Evolutionary conservation across 2,888 invertebrate genomes (phyloP).

Genomic region (Phrixothrix hirtus): DNA sequence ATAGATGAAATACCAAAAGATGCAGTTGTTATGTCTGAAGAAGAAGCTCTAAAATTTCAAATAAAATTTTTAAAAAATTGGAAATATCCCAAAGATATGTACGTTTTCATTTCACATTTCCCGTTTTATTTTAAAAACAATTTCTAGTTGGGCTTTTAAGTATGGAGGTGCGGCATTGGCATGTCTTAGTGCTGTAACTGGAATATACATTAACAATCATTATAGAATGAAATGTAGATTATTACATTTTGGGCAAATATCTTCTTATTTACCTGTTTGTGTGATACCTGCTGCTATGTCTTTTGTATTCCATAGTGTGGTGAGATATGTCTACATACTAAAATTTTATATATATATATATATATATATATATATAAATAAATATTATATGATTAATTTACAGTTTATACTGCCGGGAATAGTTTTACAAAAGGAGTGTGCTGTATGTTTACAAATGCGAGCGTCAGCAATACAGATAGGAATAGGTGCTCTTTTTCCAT

Average conservation of each 20-base stretch:
- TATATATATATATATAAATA: too few species aligned
- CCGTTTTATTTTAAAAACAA: slow-evolving; percentile 24
- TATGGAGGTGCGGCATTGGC: slow-evolving; percentile 61
- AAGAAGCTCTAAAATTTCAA: slow-evolving; percentile 64
- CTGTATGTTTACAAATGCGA: slow-evolving; percentile 67
- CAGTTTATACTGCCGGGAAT: slow-evolving; percentile 63
- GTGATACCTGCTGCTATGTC: slow-evolving; percentile 63
- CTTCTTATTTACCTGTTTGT: slow-evolving; percentile 66
- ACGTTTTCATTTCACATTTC: too few species aligned
- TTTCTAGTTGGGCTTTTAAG: slow-evolving; percentile 59
- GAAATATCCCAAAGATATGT: slow-evolving; percentile 66
- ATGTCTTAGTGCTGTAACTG: slow-evolving; percentile 59
- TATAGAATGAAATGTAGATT: slow-evolving; percentile 67
- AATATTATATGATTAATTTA: slow-evolving; percentile 36
- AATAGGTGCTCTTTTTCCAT: slow-evolving; percentile 64
- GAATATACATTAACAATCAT: slow-evolving; percentile 65
- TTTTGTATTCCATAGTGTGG: slow-evolving; percentile 56
- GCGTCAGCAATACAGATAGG: slow-evolving; percentile 61
- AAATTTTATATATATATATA: too few species aligned
- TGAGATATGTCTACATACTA: too few species aligned
- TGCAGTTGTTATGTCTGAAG: slow-evolving; percentile 62
- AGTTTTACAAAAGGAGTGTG: slow-evolving; percentile 64
- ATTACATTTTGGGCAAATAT: slow-evolving; percentile 60
- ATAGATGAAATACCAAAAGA: slow-evolving; percentile 61
- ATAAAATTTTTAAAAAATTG: slow-evolving; percentile 64